phyloP scores from a whole-genome alignment of 1,140 invertebrate genomes.

The Drosophila orena region DNA sequence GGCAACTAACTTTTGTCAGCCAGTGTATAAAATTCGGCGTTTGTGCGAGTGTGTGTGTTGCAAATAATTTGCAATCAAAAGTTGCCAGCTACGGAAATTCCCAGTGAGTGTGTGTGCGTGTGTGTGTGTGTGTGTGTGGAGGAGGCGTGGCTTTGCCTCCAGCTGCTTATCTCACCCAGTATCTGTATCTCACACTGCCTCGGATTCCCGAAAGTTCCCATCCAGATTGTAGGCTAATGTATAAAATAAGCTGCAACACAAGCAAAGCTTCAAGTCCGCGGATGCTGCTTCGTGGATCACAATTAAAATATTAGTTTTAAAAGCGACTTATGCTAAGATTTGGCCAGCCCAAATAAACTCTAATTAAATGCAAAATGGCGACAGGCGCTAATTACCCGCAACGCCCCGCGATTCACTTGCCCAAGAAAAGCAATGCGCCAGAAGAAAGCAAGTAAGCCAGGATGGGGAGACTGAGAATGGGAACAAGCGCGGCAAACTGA shows the following conservation, averaged over 20 bases:
- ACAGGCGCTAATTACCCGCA: conserved; percentile 69
- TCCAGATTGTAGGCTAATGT: conserved; percentile 61
- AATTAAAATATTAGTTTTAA: conserved; percentile 79
- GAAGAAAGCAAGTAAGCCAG: conserved; percentile 24
- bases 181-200: neutral
- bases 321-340: conserved; percentile 52
- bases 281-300: conserved; percentile 10
- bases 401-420: conserved; percentile 26
- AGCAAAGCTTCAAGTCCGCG: conserved; percentile 7
- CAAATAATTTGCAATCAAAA: conserved; percentile 82
- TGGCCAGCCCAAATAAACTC: conserved; percentile 48
- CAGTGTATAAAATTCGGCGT: conserved; percentile 31
- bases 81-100: conserved; percentile 61
- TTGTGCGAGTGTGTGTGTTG: conserved; percentile 37
- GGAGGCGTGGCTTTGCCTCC: conserved; percentile 41
- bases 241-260: conserved; percentile 60
- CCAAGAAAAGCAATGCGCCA: conserved; percentile 15
- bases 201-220: neutral
- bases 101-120: conserved; percentile 7
- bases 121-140: conserved; percentile 2
- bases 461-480: neutral
- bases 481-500: neutral
- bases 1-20: conserved; percentile 68
- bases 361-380: conserved; percentile 68
- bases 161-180: conserved; percentile 44